These are phyloP conservation scores for Diachrysia chrysitis DNA, from an alignment of 2,888 invertebrate species.

Conservation along the genomic window DNA sequence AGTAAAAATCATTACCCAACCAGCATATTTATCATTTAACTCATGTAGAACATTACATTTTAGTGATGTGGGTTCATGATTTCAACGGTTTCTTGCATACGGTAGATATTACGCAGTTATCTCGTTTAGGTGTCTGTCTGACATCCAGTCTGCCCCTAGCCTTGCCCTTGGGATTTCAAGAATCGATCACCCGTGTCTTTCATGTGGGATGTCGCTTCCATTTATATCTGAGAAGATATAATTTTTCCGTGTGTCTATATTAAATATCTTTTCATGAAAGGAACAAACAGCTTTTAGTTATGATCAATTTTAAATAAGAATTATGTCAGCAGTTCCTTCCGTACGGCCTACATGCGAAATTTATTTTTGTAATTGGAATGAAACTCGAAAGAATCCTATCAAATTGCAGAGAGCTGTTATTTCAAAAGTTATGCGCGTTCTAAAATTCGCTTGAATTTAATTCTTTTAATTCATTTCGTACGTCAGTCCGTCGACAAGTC, in stretches of 20 bases:
- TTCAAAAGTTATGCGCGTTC: slow-evolving; percentile 40
- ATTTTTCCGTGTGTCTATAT: background rate
- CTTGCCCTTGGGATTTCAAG: slow-evolving; percentile 60
- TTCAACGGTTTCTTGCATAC: slow-evolving; percentile 1
- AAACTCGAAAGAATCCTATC: slow-evolving; percentile 22
- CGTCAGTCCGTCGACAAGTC: slow-evolving; percentile 66
- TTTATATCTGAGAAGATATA: slow-evolving; percentile 20
- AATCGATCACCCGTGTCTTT: slow-evolving; percentile 51
- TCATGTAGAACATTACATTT: no score
- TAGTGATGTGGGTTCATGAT: no score
- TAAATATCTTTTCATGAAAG: background rate
- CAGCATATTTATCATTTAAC: no score
- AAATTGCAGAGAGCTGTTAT: slow-evolving; percentile 16
- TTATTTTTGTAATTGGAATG: background rate
- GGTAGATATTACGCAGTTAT: slow-evolving; percentile 32
- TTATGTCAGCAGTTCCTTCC: no score
- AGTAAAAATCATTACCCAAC: no score
- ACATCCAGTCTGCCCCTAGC: slow-evolving; percentile 57
- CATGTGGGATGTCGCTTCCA: slow-evolving; percentile 34
- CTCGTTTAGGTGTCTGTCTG: slow-evolving; percentile 57
- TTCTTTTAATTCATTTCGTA: slow-evolving; percentile 69
- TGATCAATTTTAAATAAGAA: no score
- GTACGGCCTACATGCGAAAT: background rate
- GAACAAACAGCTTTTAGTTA: no score
- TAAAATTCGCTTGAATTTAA: slow-evolving; percentile 57